Percentiles rank a stretch among this genome's conserved stretches.
Evolutionary conservation across 2,113 vertebrate genomes (phyloP).

Genomic region (Entomyzon cyanotis): DNA sequence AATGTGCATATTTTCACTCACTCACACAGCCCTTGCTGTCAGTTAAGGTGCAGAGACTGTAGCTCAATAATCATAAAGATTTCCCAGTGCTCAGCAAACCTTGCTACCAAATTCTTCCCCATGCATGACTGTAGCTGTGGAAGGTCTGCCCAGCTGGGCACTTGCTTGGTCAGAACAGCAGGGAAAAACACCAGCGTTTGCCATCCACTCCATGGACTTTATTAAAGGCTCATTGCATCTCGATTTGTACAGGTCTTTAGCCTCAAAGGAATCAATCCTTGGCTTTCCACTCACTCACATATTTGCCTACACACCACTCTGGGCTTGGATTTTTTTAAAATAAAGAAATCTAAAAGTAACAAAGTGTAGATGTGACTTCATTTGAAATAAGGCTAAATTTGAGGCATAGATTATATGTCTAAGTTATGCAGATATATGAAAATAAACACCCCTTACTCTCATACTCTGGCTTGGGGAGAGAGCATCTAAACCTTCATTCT

Average conservation of each 20-base stretch:
- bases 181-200: not conserved
- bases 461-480: too few species aligned
- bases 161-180: not conserved
- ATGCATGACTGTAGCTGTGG: fast-evolving
- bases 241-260: not conserved
- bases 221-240: not conserved
- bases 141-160: not conserved
- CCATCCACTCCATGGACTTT: not conserved
- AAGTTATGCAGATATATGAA: not conserved
- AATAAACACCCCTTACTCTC: fast-evolving
- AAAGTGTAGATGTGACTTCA: fast-evolving
- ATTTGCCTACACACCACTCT: fast-evolving
- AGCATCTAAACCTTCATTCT: fast-evolving
- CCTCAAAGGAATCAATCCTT: not conserved
- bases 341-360: too few species aligned
- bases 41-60: not conserved
- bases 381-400: not conserved
- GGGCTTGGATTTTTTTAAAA: not conserved
- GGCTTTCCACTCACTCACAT: not conserved
- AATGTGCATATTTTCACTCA: not conserved
- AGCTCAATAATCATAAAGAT: not conserved
- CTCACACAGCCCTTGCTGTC: not conserved
- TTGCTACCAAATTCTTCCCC: not conserved
- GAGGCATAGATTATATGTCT: fast-evolving
- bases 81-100: not conserved